Base-by-base conservation (phyloP, 1,140 invertebrate species). In the Aphis gossypii region DNA sequence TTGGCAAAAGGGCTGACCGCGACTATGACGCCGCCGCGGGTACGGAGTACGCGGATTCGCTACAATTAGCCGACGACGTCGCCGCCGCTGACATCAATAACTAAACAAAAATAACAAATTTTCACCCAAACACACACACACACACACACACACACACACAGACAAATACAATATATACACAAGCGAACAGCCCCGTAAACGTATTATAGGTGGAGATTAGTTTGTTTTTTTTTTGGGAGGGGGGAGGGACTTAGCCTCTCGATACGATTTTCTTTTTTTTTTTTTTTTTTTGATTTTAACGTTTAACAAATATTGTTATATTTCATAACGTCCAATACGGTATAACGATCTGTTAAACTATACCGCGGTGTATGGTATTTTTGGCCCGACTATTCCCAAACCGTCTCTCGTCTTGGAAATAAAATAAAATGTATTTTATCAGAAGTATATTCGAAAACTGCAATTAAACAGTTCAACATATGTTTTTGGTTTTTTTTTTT, bases 1-100 rank as follows among this genome's bases (percentile, higher is more conserved):
- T 95, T 0, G 95, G 95, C 23, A 96, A 96, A 88, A 95, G 95
- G 93, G 54, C 54, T 3, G 89, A 68, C 35, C 94, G 94, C 35
- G 94, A 94, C 83, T 94, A 94, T 84, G 94, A 93, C 35, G 89
- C 38, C 35, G n/a, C 87, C 2, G 30, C 84, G 23, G 95, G 95
- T 93, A 94, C 92, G 91, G 95, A 95, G 56, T 95, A 95, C n/a
- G 89, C 89, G 56, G 89, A 90, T 0, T 4, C 89, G 38, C 30
- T 76, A 9, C 89, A 68, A 41, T 41, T 41, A 5, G 54, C 44
- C 0, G 82, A 93, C 38, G 82, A 54, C 38, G 51, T 56, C 35
- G 87, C 30, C 23, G 54, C 14, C 11, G 23, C 41, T 8, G 86
- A 30, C 48, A 56, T 60, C 38, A 60, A 41, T 35, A 30, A 90